Base-by-base conservation (phyloP, 1,140 invertebrate genomes). In the Maconellicoccus hirsutus region DNA sequence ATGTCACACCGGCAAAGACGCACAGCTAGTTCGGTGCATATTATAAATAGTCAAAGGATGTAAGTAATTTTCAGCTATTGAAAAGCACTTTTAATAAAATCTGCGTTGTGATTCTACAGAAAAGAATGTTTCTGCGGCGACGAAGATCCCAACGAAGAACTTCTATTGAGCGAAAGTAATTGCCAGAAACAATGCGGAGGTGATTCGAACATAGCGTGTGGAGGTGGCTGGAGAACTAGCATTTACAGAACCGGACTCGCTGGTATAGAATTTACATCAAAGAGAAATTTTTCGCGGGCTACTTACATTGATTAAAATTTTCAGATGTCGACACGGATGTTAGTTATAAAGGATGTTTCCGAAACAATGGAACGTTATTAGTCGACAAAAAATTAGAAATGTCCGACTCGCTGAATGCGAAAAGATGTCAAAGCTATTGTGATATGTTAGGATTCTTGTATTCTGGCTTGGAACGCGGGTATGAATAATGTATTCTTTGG, bases 51-150 rank as follows among this genome's bases (percentile, higher is more conserved):
- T n/a, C n/a, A n/a, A n/a, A n/a, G n/a, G n/a, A n/a, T n/a, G n/a
- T n/a, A n/a, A n/a, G n/a, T n/a, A n/a, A n/a, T n/a, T n/a, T n/a
- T n/a, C n/a, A n/a, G n/a, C n/a, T n/a, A n/a, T n/a, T n/a, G n/a
- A n/a, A n/a, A n/a, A n/a, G n/a, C n/a, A n/a, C n/a, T n/a, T n/a
- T n/a, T n/a, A n/a, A n/a, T n/a, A n/a, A n/a, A n/a, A n/a, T n/a
- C n/a, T n/a, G n/a, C n/a, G n/a, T n/a, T n/a, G 39, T 12, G 3
- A 33, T 6, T 71, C 3, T 63, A 14, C 59, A 74, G 74, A 4
- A 70, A 22, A 22, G 75, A 74, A 71, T 76, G 75, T 73, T 76
- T 73, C 59, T 76, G 75, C 70, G 71, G 69, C 22, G 61, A 21
- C 7, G 39, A 66, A 61, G 52, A 59, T 16, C 52, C 52, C 4